Percentiles rank a stretch among this genome's conserved stretches.
Conservation (phyloP, 1,140 invertebrate species). For the Solenopsis fugax region DNA sequence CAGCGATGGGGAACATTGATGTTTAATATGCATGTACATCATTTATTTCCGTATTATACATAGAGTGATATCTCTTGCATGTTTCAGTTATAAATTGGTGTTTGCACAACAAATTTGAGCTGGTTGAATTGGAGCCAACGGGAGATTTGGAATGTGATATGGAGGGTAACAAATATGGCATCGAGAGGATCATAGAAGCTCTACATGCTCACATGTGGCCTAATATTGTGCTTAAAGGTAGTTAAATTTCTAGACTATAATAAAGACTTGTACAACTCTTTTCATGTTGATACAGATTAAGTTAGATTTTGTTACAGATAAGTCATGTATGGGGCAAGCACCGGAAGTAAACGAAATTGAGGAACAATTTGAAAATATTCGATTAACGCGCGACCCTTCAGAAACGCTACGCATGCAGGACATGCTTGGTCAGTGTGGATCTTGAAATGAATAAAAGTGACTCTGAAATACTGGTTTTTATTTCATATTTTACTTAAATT, state of each 20-base stretch:
- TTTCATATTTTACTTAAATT: constrained; percentile 55
- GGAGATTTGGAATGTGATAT: constrained; percentile 86
- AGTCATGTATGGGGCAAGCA: constrained; percentile 49
- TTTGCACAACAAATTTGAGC: constrained; percentile 90
- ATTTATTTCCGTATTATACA: background rate
- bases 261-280: background rate
- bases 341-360: constrained; percentile 79
- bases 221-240: constrained; percentile 91
- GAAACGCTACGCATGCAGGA: constrained; percentile 80
- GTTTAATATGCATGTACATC: background rate
- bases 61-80: constrained; percentile 15
- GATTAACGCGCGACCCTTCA: constrained; percentile 74
- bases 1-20: constrained; percentile 40
- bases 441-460: background rate
- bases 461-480: constrained; percentile 15
- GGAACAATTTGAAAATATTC: constrained; percentile 82
- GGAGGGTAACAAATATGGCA: constrained; percentile 89
- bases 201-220: constrained; percentile 93
- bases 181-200: constrained; percentile 91
- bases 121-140: constrained; percentile 90
- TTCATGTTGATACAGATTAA: background rate
- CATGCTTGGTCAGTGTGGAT: constrained; percentile 78
- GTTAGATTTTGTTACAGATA: constrained; percentile 65
- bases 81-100: constrained; percentile 89
- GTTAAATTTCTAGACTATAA: constrained; percentile 16